Base-by-base conservation (phyloP, 2,888 invertebrate genomes). In the Dicyrtoma fusca region DNA sequence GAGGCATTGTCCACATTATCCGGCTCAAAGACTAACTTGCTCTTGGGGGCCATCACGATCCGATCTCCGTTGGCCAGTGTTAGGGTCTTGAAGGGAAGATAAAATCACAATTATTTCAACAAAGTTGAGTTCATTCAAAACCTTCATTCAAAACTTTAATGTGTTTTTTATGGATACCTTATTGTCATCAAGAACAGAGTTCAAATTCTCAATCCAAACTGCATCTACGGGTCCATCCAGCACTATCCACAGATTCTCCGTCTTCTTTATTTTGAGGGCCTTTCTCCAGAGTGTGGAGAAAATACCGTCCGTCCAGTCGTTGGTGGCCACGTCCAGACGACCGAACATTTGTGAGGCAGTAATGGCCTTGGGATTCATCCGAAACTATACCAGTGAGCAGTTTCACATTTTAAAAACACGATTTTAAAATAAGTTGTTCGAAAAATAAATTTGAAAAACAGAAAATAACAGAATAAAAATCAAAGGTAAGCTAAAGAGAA, bases 341-440 rank as follows among this genome's bases (percentile, higher is more conserved):
- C 97, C 97, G 83, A 97, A 97, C 97, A 97, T 97, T 86, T 97
- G 97, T 0, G 96, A 90, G 0, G 97, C 94, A 14, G 97, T 97
- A 82, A 97, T 97, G 17, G 97, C 94, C 85, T 97, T 97, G 0
- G 97, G 97, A 84, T 97, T 97, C 97, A 97, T 97, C 78, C 97
- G 87, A 4, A 55, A 5, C 8, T 55, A 13, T 10, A 44, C 45
- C 47, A 47, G 13, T 47, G 47, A n/a, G 2, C 47, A 47, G 13
- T 17, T 5, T 47, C 47, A 44, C 13, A 44, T 44, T 8, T 10
- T 44, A 13, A 44, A 44, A 44, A 13, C 45, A 44, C n/a, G n/a
- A n/a, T n/a, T n/a, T n/a, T n/a, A n/a, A n/a, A n/a, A n/a, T n/a
- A n/a, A n/a, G n/a, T n/a, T n/a, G n/a, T n/a, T n/a, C n/a, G n/a